Percentiles rank a stretch among this genome's conserved stretches.
phyloP scores from a whole-genome alignment of 2,888 invertebrate species.

The Phorcus lineatus region DNA sequence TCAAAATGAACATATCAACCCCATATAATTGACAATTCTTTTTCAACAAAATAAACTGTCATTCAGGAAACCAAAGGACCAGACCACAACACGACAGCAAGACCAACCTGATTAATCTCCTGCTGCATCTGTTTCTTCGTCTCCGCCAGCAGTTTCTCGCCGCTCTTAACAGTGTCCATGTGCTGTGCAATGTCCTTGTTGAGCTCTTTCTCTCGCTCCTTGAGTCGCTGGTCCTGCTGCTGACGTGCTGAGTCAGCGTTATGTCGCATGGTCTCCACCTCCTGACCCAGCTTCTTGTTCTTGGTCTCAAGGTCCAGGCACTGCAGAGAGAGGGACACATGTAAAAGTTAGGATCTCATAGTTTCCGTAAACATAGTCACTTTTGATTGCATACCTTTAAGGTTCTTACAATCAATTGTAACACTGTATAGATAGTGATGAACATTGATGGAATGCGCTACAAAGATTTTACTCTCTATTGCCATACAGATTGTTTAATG shows the following conservation, averaged over 20 bases:
- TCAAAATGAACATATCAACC: no score
- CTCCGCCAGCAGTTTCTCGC: conserved; percentile 32
- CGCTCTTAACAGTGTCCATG: conserved; percentile 28
- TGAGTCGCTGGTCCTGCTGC: conserved; percentile 29
- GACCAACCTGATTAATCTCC: conserved; percentile 36
- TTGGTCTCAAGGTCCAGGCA: conserved; percentile 35
- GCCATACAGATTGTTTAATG: no score
- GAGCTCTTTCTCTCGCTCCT: conserved; percentile 43
- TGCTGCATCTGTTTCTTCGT: conserved; percentile 34
- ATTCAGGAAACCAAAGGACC: neutral
- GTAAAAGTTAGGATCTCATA: no score
- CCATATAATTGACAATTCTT: no score
- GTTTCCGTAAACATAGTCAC: no score
- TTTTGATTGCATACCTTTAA: no score
- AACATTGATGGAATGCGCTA: no score
- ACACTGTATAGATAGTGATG: no score
- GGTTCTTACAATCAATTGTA: no score
- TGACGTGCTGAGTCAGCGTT: conserved; percentile 38
- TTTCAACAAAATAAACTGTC: no score
- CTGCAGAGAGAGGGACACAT: neutral
- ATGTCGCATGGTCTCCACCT: conserved; percentile 34
- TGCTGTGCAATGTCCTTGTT: conserved; percentile 33
- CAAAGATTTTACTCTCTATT: no score
- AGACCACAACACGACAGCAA: neutral
- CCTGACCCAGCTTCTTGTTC: conserved; percentile 39